phyloP scores from a whole-genome alignment of 1,140 invertebrate genomes.

The Drosophila insularis region DNA sequence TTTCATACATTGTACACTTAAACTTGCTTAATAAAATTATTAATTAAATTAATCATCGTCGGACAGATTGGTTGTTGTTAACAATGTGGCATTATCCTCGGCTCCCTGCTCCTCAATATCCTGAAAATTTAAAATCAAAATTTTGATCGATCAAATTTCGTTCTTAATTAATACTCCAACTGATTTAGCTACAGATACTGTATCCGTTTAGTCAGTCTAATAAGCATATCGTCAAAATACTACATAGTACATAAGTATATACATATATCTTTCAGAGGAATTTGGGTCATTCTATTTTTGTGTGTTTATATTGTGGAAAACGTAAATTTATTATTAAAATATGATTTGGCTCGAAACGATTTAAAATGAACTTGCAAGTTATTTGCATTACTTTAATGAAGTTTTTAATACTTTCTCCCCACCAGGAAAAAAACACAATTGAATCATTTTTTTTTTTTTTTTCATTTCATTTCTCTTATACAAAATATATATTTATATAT shows the following conservation, averaged over 20 bases:
- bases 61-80: slow-evolving; percentile 78
- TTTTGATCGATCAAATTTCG: too few relatives aligned
- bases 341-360: too few relatives aligned
- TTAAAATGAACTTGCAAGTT: too few relatives aligned
- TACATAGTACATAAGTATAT: too few relatives aligned
- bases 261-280: too few relatives aligned
- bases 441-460: not conserved
- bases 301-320: too few relatives aligned
- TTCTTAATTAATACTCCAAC: too few relatives aligned
- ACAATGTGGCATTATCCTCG: slow-evolving; percentile 79
- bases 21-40: not conserved
- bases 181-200: too few relatives aligned
- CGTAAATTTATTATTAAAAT: too few relatives aligned
- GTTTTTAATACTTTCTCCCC: not conserved
- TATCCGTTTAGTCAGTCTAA: too few relatives aligned
- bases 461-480: slow-evolving; percentile 35
- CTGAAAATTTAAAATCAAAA: slow-evolving; percentile 36
- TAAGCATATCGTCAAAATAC: too few relatives aligned
- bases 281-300: not conserved
- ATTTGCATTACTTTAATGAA: too few relatives aligned
- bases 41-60: slow-evolving; percentile 71
- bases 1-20: not conserved
- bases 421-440: not conserved
- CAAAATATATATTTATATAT: slow-evolving; percentile 66
- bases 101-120: slow-evolving; percentile 77